Conservation (phyloP, 2,113 vertebrate genomes). For the Labrus mixtus region DNA sequence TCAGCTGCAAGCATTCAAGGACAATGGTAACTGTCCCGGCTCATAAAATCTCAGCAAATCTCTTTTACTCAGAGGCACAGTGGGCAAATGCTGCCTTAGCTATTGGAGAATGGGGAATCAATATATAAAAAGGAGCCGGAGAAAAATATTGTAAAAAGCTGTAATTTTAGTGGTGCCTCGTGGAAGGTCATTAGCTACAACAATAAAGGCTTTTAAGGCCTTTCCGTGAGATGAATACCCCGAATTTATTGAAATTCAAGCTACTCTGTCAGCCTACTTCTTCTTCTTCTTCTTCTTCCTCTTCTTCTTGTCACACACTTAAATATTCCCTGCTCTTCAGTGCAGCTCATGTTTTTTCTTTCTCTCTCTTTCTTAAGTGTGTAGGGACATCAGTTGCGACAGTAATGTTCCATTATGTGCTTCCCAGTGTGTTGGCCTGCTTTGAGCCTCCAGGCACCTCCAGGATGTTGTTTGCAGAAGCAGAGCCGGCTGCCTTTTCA, state of each 20-base stretch:
- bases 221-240: constrained; percentile 16
- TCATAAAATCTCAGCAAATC: constrained; percentile 35
- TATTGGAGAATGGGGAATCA: constrained; percentile 25
- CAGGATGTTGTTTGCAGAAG: constrained; percentile 13
- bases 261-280: not conserved
- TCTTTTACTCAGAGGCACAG: constrained; percentile 15
- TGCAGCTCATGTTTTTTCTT: not conserved
- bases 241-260: constrained; percentile 20
- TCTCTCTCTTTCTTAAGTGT: not conserved
- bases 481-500: constrained; percentile 33
- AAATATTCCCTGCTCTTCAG: constrained; percentile 9
- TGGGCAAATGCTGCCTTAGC: constrained; percentile 2
- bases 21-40: constrained; percentile 33
- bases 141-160: constrained; percentile 32
- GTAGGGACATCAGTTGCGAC: constrained; percentile 42
- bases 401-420: constrained; percentile 43
- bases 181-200: constrained; percentile 36
- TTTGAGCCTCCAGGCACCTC: constrained; percentile 18
- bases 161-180: constrained; percentile 5
- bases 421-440: constrained; percentile 9
- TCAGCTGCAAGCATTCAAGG: constrained; percentile 38
- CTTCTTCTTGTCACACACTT: not conserved
- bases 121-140: constrained; percentile 35
- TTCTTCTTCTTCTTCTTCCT: not conserved
- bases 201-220: constrained; percentile 25